These are phyloP conservation scores for Cyphomyrus discorhynchus DNA, from an alignment of 2,113 vertebrate species.

Conservation along the genomic window DNA sequence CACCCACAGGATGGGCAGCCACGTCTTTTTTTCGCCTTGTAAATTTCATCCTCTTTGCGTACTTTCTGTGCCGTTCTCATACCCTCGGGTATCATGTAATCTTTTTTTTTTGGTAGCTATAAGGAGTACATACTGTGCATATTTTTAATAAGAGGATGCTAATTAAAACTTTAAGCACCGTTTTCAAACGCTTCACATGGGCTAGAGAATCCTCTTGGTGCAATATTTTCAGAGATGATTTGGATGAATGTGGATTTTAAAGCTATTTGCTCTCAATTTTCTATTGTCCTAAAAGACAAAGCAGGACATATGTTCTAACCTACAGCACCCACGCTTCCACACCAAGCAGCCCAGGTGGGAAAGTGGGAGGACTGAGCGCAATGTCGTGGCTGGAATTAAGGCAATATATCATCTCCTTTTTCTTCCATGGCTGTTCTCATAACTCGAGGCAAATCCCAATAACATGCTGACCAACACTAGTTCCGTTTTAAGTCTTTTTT, in stretches of 20 bases:
- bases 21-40: neutral
- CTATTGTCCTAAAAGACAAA: constrained; percentile 33
- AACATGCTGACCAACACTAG: constrained; percentile 24
- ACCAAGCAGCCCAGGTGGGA: constrained; percentile 27
- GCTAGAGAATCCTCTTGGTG: neutral
- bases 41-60: neutral
- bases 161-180: neutral
- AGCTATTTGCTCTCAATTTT: constrained; percentile 55
- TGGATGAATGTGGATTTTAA: constrained; percentile 31
- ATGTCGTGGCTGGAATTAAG: constrained; percentile 68
- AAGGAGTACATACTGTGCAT: neutral
- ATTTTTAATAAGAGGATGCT: neutral
- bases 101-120: neutral
- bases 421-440: constrained; percentile 27
- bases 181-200: neutral
- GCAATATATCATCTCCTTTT: constrained; percentile 61
- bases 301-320: constrained; percentile 39
- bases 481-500: constrained; percentile 31
- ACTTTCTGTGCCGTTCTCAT: neutral
- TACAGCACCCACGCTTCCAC: constrained; percentile 10
- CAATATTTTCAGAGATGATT: neutral
- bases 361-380: constrained; percentile 55
- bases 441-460: constrained; percentile 27
- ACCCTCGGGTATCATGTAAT: neutral
- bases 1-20: neutral